Base-by-base conservation (phyloP, 2,888 invertebrate genomes). In the Didymodactylos carnosus region DNA sequence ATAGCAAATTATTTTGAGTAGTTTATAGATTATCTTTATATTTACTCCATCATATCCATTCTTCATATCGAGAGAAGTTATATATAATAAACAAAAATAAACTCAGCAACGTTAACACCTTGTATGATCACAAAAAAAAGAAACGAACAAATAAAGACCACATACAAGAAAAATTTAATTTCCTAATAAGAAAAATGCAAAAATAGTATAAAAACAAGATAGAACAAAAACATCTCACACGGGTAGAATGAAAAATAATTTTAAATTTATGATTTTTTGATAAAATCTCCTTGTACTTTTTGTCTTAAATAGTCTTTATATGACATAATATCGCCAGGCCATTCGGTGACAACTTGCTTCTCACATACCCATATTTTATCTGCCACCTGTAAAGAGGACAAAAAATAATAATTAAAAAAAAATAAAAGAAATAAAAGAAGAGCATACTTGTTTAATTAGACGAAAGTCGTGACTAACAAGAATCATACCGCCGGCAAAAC, bases 351-450 rank as follows among this genome's bases (percentile, higher is more conserved):
- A 7, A 90, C 89, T 80, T 90, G 91, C 77, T 98, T 91, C 83
- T 97, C 95, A 84, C 98, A 99, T 69, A 98, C 90, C 98, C 97
- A 99, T 83, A 98, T 97, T 84, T 94, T 94, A 83, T 98, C 90
- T 14, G 97, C 97, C 41, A 98, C 97, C 94, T 95, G 77, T 11
- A 77, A 78, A 80, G 71, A 82, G 79, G 43, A 69, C 73, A 41
- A 76, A 71, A 62, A 72, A 3, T 10, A n/a, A 49, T 53, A 49
- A 0, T 43, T 71, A 23, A 41, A 39, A 7, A 62, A 29, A 41
- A 8, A 10, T 72, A n/a, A 23, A 10, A 43, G 16, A 43, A 14
- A 43, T 43, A 43, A n/a, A n/a, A n/a, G n/a, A 13, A 29, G 19
- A 16, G 78, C 80, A 79, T 82, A 94, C 95, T 88, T 98, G 97